Evolutionary conservation across 2,113 vertebrate genomes (phyloP), one percentile per base, ranked within the genome.

Genomic region (Paramormyrops kingsleyae): DNA sequence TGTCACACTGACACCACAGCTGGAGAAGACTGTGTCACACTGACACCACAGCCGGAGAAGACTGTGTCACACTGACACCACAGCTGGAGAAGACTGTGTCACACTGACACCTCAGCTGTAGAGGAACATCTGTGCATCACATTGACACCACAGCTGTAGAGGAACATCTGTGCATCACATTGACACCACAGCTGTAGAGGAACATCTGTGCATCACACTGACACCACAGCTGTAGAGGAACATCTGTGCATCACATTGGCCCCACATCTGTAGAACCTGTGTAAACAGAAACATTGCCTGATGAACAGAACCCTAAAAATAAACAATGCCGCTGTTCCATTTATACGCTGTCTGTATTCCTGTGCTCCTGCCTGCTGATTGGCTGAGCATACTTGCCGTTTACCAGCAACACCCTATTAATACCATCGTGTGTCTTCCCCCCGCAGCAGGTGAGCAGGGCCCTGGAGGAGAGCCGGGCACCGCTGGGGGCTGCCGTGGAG

Each of bases 371-470:
- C n/a, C 27, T 5, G 62, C 3, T 31, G 62, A 70, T 12, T 70
- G 62, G 27, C 62, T 70, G 62, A 70, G 62, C 42, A 39, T 88
- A 85, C 56, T 6, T 27, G 13, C 50, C 5, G 8, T 77, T 31
- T 27, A 31, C 24, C 3, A 31, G 9, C 3, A 83, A 19, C 80
- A 24, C 6, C 13, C 83, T n/a, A 24, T 47, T 49, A 85, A 46
- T 47, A n/a, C 19, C 35, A 27, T 3, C 5, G 3, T 12, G 19
- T 10, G 59, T 27, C 39, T 31, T 50, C 21, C 44, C 91, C 50
- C 92, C 39, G n/a, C 92, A 98, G 98, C 94, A 95, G 92, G 95
- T 97, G 70, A 92, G 93, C 87, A 91, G 17, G 1, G 93, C 86
- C 52, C 90, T 97, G 90, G 94, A 96, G 83, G 93, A 90, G 83